Evolutionary conservation across 92 coral and sea anemone genomes (phyloP).

Genomic region (Blastomussa wellsi): DNA sequence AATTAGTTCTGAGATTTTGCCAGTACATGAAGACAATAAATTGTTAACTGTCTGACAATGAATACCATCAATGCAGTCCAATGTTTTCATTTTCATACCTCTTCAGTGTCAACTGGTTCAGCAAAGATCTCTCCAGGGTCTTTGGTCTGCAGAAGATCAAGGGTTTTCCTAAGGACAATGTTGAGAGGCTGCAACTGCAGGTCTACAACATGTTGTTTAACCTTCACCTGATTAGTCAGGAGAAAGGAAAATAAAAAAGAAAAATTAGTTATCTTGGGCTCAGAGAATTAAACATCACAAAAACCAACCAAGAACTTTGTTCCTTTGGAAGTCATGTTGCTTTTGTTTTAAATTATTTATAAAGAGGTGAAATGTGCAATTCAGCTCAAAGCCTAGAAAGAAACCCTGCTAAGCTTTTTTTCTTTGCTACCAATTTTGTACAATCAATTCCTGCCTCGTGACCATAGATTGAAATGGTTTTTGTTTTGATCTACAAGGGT

Average conservation of each 20-base stretch:
- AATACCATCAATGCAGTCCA: too few species aligned
- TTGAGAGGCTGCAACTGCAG: slow-evolving; percentile 93
- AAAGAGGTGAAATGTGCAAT: too few species aligned
- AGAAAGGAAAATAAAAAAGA: neutral
- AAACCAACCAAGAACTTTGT: too few species aligned
- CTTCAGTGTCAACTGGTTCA: slow-evolving; percentile 93
- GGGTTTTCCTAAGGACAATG: slow-evolving; percentile 82
- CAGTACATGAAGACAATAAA: neutral
- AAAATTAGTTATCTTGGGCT: neutral
- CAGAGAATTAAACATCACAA: too few species aligned
- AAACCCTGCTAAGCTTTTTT: too few species aligned
- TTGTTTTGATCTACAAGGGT: too few species aligned
- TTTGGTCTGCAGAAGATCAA: slow-evolving; percentile 85
- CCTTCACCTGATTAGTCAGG: slow-evolving; percentile 73
- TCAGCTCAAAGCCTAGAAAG: too few species aligned
- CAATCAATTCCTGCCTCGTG: too few species aligned
- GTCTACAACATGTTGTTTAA: slow-evolving; percentile 94
- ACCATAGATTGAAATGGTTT: too few species aligned
- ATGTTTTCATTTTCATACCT: slow-evolving; percentile 46
- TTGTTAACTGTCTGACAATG: neutral
- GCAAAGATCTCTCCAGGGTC: slow-evolving; percentile 96
- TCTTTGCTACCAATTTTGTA: too few species aligned
- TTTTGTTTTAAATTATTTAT: too few species aligned
- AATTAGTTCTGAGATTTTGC: neutral
- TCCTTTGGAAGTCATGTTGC: too few species aligned